Conservation (phyloP, 2,888 invertebrate species). For the Eugnorisma glareosa region DNA sequence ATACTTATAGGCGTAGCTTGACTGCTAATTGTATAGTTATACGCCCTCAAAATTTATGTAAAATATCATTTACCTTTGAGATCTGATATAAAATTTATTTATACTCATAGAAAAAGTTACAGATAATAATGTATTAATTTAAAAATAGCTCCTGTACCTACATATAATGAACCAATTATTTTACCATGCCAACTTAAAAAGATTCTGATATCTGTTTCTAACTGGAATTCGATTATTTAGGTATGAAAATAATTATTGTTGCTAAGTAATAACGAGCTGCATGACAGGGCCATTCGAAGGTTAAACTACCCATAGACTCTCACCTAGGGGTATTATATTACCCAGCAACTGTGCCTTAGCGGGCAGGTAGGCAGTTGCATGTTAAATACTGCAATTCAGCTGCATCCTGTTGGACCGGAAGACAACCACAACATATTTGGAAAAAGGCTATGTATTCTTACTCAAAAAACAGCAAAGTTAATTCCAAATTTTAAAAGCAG, state of each 20-base stretch:
- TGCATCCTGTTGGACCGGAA: background rate
- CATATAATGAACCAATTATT: background rate
- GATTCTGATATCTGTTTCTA: background rate
- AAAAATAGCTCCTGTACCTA: background rate
- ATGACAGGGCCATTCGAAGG: background rate
- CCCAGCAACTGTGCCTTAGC: background rate
- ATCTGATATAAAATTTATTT: background rate
- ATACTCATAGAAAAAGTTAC: background rate
- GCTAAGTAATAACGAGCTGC: background rate
- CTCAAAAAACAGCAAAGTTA: background rate
- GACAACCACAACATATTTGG: background rate
- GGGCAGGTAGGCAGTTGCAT: background rate
- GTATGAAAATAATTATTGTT: background rate
- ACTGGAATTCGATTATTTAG: background rate
- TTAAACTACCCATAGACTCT: background rate
- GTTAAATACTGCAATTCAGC: background rate
- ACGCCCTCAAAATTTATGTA: background rate
- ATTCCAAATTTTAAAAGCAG: background rate
- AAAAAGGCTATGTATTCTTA: background rate
- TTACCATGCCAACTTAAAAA: background rate
- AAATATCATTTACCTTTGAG: background rate
- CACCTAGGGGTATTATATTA: background rate
- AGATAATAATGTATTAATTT: slow-evolving; percentile 13
- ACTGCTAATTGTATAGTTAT: slow-evolving; percentile 2
- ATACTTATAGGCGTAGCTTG: background rate